phyloP scores from a whole-genome alignment of 1,140 invertebrate species.

The Oryctes rhinoceros region DNA sequence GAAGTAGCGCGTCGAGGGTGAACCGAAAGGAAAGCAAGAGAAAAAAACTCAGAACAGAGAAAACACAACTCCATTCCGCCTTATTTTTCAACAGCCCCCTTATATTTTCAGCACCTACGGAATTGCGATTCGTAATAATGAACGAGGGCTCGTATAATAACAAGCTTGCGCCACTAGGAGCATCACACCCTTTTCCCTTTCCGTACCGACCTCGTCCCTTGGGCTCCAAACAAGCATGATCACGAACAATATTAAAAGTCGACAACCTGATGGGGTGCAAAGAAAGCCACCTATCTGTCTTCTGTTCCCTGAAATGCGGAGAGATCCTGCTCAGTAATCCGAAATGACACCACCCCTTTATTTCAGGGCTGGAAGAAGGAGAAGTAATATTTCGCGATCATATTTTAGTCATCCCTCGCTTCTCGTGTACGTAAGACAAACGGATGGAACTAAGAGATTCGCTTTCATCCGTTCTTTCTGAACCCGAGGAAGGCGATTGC shows the following conservation, averaged over 20 bases:
- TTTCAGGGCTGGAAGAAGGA: not conserved
- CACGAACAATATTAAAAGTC: slow-evolving; percentile 22
- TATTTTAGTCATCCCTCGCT: not conserved
- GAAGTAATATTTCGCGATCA: slow-evolving; percentile 5
- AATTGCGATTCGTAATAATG: not conserved
- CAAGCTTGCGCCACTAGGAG: not conserved
- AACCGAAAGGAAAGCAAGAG: not conserved
- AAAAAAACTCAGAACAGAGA: not conserved
- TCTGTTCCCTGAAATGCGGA: not conserved
- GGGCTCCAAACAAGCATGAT: not conserved
- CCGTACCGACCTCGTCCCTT: not conserved
- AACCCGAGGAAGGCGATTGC: too few species aligned
- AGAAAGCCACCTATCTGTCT: slow-evolving; percentile 1
- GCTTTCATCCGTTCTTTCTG: too few species aligned
- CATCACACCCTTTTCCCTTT: not conserved
- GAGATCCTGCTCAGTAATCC: not conserved
- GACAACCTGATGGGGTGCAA: not conserved
- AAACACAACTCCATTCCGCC: not conserved
- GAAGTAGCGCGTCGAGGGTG: not conserved
- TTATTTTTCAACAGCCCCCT: slow-evolving; percentile 5
- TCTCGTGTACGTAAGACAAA: not conserved
- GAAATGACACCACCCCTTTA: not conserved
- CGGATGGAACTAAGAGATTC: not conserved
- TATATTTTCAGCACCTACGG: not conserved
- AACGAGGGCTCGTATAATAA: not conserved